Base-by-base conservation (phyloP, 2,888 invertebrate species). In the Drosophila vallismaia region DNA sequence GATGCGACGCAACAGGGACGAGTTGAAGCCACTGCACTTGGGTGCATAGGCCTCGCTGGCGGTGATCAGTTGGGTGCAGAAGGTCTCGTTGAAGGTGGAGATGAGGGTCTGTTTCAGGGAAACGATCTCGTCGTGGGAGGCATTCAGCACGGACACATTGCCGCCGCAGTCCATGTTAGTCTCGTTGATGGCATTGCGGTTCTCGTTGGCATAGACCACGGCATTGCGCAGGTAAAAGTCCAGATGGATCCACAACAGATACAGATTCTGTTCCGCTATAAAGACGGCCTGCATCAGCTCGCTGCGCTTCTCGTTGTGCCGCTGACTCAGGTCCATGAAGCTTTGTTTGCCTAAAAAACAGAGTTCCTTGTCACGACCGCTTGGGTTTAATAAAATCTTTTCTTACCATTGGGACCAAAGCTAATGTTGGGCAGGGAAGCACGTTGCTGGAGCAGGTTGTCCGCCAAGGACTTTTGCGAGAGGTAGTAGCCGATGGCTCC, bases 161-260 rank as follows among this genome's bases (percentile, higher is more conserved):
- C 28, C 28, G 44, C 29, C 51, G 36, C 24, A 24, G 53, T 80
- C 82, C 63, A 83, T 74, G 26, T 72, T 72, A 42, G 62, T 71
- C 51, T 69, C 89, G 68, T 66, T 90, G 71, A 72, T 76, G 12
- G 68, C 50, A 44, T 59, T 73, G 7, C 82, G 74, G 58, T 85
- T 85, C 62, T 90, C 86, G 26, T 82, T 79, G n/a, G 87, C 77
- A 42, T 89, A 89, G 14, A 94, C 93, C 55, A 94, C 93, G 0
- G 94, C 93, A 75, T 94, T 93, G 56, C 94, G 92, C 91, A 95
- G 94, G 86, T 95, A 95, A 86, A 94, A 94, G 79, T 95, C 94
- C 53, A 96, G 91, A 91, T 96, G 96, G 54, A 94, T 93, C 96
- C 96, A 96, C 71, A 96, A 92, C 69, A 97, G 93, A 87, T 95